Evolutionary conservation across 2,797 vertebrate genomes (phyloP).

Genomic region (Platalea minor): DNA sequence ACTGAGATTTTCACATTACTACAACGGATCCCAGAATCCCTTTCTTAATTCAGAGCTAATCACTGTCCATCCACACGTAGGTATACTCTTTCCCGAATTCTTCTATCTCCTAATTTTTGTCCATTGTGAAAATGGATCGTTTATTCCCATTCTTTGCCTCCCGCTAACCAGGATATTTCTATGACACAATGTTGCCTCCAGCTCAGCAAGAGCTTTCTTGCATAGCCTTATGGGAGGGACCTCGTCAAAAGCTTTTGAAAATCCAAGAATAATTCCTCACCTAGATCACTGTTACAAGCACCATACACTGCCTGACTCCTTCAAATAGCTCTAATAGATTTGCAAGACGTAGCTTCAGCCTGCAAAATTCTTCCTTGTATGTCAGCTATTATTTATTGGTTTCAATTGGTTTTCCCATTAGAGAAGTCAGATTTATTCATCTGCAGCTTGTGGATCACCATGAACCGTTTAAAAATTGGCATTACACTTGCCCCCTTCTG

Average conservation of each 20-base stretch:
- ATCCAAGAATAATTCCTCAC: not conserved
- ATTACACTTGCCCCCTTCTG: slow-evolving; percentile 35
- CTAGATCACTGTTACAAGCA: not conserved
- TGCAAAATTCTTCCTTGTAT: not conserved
- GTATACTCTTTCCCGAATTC: not conserved
- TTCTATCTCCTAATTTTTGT: not conserved
- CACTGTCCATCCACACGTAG: not conserved
- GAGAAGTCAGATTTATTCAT: not conserved
- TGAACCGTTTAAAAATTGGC: slow-evolving; percentile 39
- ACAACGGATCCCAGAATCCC: not conserved
- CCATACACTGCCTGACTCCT: not conserved
- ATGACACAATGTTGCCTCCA: not conserved
- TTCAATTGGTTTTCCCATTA: not conserved
- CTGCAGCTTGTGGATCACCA: slow-evolving; percentile 6
- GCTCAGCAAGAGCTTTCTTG: not conserved
- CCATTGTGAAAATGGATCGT: not conserved
- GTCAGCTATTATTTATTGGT: not conserved
- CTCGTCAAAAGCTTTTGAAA: not conserved
- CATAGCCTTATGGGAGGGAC: not conserved
- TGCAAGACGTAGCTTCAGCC: not conserved
- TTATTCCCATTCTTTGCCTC: not conserved
- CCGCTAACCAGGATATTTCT: not conserved
- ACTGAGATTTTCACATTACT: not conserved
- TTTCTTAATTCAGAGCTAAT: not conserved
- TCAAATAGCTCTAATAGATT: not conserved